Conservation (phyloP, 1,140 invertebrate species). For the Dendroctonus valens region DNA sequence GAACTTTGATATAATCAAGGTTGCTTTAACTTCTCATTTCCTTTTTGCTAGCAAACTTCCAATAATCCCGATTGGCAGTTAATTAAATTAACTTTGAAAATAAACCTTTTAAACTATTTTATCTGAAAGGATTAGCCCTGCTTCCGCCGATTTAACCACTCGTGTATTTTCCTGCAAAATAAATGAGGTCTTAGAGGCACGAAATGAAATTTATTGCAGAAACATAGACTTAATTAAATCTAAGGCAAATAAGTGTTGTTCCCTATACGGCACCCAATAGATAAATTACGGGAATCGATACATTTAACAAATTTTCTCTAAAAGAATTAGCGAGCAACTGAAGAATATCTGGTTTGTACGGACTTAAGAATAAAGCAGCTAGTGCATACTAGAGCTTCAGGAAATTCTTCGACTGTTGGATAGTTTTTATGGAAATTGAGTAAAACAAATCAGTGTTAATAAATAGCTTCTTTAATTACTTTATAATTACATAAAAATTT, state of each 20-base stretch:
- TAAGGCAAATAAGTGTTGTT: not conserved
- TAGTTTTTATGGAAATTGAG: too few relatives aligned
- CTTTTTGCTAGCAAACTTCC: not conserved
- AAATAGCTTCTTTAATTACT: too few relatives aligned
- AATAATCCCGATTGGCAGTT: conserved; percentile 11
- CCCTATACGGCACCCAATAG: too few relatives aligned
- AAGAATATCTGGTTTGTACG: too few relatives aligned
- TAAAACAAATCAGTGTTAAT: too few relatives aligned
- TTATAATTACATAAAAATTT: too few relatives aligned
- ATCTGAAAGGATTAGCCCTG: conserved; percentile 7
- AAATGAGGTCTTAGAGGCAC: conserved; percentile 7
- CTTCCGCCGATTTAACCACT: conserved; percentile 10
- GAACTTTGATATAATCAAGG: too few relatives aligned
- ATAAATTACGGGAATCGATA: not conserved
- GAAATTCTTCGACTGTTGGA: too few relatives aligned
- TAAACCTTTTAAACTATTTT: conserved; percentile 14
- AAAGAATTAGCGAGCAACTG: too few relatives aligned
- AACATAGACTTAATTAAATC: conserved; percentile 10
- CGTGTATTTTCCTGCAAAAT: conserved; percentile 7
- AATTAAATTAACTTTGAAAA: conserved; percentile 14
- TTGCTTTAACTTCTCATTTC: not conserved
- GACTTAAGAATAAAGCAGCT: too few relatives aligned
- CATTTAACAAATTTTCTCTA: not conserved
- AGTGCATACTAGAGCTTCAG: too few relatives aligned
- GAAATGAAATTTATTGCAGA: conserved; percentile 4